Base-by-base conservation (phyloP, 2,888 invertebrate species). In the Aspidiotus destructor region DNA sequence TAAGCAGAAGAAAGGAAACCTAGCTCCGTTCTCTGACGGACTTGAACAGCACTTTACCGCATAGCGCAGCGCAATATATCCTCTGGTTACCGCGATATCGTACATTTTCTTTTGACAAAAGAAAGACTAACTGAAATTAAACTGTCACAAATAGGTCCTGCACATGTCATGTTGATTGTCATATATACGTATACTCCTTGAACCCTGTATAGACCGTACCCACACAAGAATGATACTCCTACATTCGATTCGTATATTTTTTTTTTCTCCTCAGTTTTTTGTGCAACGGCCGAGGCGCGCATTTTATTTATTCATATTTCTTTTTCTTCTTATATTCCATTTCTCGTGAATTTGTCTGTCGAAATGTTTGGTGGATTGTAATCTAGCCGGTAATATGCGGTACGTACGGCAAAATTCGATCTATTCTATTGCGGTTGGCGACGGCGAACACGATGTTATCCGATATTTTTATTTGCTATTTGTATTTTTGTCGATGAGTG, bases 111-210 rank as follows among this genome's bases (percentile, higher is more conserved):
- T 48, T 48, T n/a, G 48, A 48, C 48, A n/a, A 48, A 13, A 48
- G 48, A 48, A 48, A 48, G n/a, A 48, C 10, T 48, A 48, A n/a
- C 48, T 48, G 48, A 48, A 48, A 48, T 48, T 48, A 48, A 48
- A 48, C 48, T 48, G 48, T 48, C 48, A 48, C 48, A 48, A 48
- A 48, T 48, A 28, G 48, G 48, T 48, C 48, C 48, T 48, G 48
- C 48, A 48, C n/a, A n/a, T 48, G 48, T 48, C 48, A 48, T 48
- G 10, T n/a, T 48, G 48, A 48, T 48, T 48, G 48, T 48, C n/a
- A n/a, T n/a, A 28, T 28, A 28, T 28, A 28, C 28, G 28, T 28
- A 28, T 28, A 28, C 28, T 28, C 28, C 2, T 28, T 28, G 28
- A 28, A 28, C 28, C 5, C 28, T 5, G n/a, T n/a, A 28, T 28